A percentile compares a stretch with the other conserved stretches of the same genome.
These are phyloP conservation scores for Drosophila nasuta DNA, from an alignment of 1,140 invertebrate genomes.

Conservation along the genomic window DNA sequence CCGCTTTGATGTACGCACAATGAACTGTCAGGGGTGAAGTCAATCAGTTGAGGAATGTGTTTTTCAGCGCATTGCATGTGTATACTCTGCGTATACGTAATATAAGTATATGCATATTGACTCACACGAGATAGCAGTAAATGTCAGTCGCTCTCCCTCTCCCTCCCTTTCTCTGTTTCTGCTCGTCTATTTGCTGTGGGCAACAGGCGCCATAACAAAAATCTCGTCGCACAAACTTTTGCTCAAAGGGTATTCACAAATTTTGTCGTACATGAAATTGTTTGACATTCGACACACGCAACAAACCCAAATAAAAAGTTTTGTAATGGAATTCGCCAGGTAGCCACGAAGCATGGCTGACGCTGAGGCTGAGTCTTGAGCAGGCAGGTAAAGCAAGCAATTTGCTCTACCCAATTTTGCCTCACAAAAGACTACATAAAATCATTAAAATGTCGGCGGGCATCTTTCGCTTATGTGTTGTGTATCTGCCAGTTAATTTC, in stretches of 20 bases:
- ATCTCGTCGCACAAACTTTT: slow-evolving; percentile 27
- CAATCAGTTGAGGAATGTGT: slow-evolving; percentile 4
- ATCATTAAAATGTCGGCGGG: no score
- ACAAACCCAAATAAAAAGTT: slow-evolving; percentile 40
- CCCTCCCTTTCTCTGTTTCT: not conserved
- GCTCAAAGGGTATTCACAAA: slow-evolving; percentile 44
- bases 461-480: no score
- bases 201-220: slow-evolving; percentile 11
- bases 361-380: not conserved
- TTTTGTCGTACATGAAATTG: slow-evolving; percentile 39
- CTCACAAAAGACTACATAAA: no score
- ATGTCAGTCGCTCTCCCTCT: no score
- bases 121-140: not conserved
- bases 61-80: not conserved
- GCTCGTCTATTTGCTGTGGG: slow-evolving; percentile 1
- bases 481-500: slow-evolving; percentile 50
- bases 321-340: slow-evolving; percentile 35
- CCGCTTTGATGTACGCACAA: not conserved
- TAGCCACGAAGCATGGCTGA: not conserved
- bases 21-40: not conserved
- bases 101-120: not conserved
- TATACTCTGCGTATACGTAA: not conserved
- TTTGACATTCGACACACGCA: slow-evolving; percentile 54
- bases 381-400: no score
- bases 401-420: no score